These are phyloP conservation scores for Hormaphis cornu DNA, from an alignment of 1,140 invertebrate genomes.

Conservation along the genomic window DNA sequence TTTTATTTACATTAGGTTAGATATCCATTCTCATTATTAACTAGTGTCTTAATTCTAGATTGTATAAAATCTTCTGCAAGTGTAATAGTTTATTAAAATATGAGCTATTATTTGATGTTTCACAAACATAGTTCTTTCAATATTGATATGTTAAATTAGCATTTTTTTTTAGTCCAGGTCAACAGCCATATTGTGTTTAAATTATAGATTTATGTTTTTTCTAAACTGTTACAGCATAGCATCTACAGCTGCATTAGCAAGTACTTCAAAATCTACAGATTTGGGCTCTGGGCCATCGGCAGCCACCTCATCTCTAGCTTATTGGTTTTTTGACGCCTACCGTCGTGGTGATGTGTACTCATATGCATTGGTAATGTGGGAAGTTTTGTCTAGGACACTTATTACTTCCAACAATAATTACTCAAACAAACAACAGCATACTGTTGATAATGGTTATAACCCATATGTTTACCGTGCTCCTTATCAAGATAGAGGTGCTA, in stretches of 20 bases:
- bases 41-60: too few relatives aligned
- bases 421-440: conserved; percentile 44
- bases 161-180: too few relatives aligned
- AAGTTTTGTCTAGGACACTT: conserved; percentile 63
- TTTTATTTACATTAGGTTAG: too few relatives aligned
- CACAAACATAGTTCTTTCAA: neutral
- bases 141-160: neutral
- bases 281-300: neutral
- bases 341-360: conserved; percentile 84
- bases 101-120: too few relatives aligned
- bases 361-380: conserved; percentile 83
- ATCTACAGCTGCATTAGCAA: neutral
- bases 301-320: neutral
- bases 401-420: conserved; percentile 36
- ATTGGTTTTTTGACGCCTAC: conserved; percentile 73
- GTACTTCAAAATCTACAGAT: too few relatives aligned
- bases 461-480: conserved; percentile 50
- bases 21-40: too few relatives aligned
- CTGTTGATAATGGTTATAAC: neutral
- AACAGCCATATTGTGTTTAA: neutral
- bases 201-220: neutral
- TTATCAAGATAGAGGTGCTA: conserved; percentile 68
- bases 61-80: too few relatives aligned
- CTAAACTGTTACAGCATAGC: neutral
- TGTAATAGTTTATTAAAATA: too few relatives aligned